Percentiles rank a stretch among this genome's conserved stretches.
phyloP scores from a whole-genome alignment of 2,797 vertebrate genomes.

The Heliangelus exortis region DNA sequence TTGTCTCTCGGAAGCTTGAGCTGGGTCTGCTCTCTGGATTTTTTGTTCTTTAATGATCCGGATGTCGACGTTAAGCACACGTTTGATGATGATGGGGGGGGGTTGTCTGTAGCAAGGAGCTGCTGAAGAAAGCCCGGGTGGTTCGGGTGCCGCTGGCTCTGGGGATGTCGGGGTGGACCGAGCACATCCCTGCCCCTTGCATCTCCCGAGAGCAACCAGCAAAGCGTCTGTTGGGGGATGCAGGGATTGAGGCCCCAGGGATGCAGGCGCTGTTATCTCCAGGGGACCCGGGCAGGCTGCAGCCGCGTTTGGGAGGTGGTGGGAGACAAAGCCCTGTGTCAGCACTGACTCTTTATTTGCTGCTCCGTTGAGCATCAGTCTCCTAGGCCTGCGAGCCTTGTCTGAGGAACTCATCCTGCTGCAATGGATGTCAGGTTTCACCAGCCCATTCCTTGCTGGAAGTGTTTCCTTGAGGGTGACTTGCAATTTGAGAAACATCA shows the following conservation, averaged over 20 bases:
- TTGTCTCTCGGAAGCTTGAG: slow-evolving; percentile 1
- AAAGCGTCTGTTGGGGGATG: not conserved
- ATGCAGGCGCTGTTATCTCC: not conserved
- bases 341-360: not conserved
- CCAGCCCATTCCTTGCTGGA: not conserved
- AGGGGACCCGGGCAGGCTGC: not conserved
- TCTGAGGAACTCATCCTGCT: not conserved
- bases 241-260: not conserved
- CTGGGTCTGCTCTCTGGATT: not conserved
- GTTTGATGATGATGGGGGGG: not conserved
- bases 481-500: not conserved
- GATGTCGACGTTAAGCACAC: rapidly evolving
- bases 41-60: not conserved
- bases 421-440: not conserved
- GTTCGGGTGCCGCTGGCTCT: no score
- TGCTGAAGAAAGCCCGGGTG: not conserved
- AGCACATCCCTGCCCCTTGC: not conserved
- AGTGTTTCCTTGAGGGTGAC: not conserved
- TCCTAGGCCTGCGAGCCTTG: not conserved
- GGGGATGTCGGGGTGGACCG: not conserved
- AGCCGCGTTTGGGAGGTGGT: not conserved
- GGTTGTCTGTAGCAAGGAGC: not conserved
- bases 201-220: not conserved
- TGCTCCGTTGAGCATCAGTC: not conserved
- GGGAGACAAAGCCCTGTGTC: slow-evolving; percentile 57